Base-by-base conservation (phyloP, 2,797 vertebrate species). In the Macropodus opercularis region DNA sequence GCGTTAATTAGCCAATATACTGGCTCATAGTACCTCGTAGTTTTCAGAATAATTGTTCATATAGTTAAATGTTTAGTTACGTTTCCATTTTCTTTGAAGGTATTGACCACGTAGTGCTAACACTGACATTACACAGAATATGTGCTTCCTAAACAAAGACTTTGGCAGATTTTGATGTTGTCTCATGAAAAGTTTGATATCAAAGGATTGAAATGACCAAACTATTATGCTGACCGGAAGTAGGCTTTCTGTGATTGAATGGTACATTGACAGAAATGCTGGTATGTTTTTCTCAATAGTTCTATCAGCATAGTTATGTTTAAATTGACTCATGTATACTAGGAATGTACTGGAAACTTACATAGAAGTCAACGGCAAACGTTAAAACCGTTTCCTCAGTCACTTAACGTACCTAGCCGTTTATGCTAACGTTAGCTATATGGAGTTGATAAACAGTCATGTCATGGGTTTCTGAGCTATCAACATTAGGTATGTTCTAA, bases 201-300 rank as follows among this genome's bases (percentile, higher is more conserved):
- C 46, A 10, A 19, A 14, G 26, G 61, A n/a, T 41, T 39, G 15
- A 27, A 26, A 8, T 13, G 10, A 1, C 4, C 8, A 6, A 51
- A 48, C 13, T 14, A 31, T 48, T 0, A 53, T 31, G 4, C 18
- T 58, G 41, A 46, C 72, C 59, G 72, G 59, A 72, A 78, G 58
- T 69, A 0, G 18, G 1, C 9, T 48, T 29, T 5, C 1, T 38
- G 3, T 41, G 46, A 36, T 32, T 9, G 24, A n/a, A n/a, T 29
- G 55, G 12, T 8, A 2, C 44, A 27, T 36, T 21, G 6, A 26
- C 6, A 18, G 3, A 46, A n/a, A 35, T 26, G 6, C 43, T 6
- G 2, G 17, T 27, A 23, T 17, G 43, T 15, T 0, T 53, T 57
- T 2, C 27, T 21, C 55, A 36, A 59, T 80, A 69, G 48, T 77